These are phyloP conservation scores for Nephrotoma appendiculata DNA, from an alignment of 2,888 invertebrate species.

Conservation along the genomic window DNA sequence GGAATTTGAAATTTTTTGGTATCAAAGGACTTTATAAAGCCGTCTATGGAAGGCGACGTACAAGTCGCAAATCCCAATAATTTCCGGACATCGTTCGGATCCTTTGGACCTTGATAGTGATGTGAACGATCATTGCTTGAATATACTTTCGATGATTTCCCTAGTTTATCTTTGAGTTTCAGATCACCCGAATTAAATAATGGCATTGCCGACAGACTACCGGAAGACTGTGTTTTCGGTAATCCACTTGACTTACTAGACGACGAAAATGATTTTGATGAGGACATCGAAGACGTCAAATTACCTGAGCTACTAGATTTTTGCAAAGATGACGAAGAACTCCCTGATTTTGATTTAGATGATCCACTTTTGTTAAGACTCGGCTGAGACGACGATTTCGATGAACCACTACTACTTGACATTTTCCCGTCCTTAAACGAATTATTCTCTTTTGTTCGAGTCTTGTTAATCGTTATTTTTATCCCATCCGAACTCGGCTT, in stretches of 20 bases:
- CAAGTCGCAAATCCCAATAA: constrained; percentile 40
- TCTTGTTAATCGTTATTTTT: constrained; percentile 85
- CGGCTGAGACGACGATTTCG: constrained; percentile 63
- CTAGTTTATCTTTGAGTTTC: constrained; percentile 13
- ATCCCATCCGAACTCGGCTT: constrained; percentile 75
- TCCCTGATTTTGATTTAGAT: constrained; percentile 44
- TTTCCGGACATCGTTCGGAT: constrained; percentile 28
- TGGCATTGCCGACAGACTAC: not conserved
- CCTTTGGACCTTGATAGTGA: constrained; percentile 2
- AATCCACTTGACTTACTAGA: constrained; percentile 19
- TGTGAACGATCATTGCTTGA: not conserved
- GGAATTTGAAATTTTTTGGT: constrained; percentile 75
- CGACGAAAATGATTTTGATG: constrained; percentile 17
- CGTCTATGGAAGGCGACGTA: constrained; percentile 44
- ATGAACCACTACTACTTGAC: constrained; percentile 29
- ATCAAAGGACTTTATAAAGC: constrained; percentile 61
- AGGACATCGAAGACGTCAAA: constrained; percentile 19
- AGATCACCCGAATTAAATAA: constrained; percentile 17
- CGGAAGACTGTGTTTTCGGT: constrained; percentile 11
- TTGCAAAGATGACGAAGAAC: constrained; percentile 21
- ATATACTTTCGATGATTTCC: not conserved
- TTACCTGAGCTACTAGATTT: constrained; percentile 31
- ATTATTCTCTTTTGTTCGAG: constrained; percentile 52
- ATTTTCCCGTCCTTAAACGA: constrained; percentile 20
- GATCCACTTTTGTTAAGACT: constrained; percentile 79